phyloP scores from a whole-genome alignment of 2,797 vertebrate genomes.

The Notolepis coatsorum region DNA sequence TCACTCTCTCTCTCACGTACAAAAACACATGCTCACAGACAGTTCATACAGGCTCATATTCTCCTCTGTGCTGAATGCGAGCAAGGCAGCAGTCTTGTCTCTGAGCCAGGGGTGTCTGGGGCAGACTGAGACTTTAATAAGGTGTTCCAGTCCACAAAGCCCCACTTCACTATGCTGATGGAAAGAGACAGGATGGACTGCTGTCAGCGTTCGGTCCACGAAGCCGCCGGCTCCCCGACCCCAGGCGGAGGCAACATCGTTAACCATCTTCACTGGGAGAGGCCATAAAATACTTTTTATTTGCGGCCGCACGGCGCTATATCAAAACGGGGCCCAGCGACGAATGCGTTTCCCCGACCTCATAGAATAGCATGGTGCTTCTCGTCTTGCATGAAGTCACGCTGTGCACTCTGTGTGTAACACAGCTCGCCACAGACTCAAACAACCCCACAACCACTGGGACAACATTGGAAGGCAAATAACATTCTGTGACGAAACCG shows the following conservation, averaged over 20 bases:
- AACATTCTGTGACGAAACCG: background rate
- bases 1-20: too few species aligned
- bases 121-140: slow-evolving; percentile 57
- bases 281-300: too few species aligned
- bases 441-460: background rate
- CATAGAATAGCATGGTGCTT: too few species aligned
- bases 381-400: too few species aligned
- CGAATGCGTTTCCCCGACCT: too few species aligned
- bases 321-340: too few species aligned
- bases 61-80: slow-evolving; percentile 9
- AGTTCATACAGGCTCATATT: slow-evolving; percentile 21
- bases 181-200: slow-evolving; percentile 41
- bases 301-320: too few species aligned
- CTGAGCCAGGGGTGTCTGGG: slow-evolving; percentile 35
- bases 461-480: slow-evolving; percentile 8
- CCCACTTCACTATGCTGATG: slow-evolving; percentile 32
- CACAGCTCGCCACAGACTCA: too few species aligned
- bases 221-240: slow-evolving; percentile 20
- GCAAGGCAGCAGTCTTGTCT: slow-evolving; percentile 25
- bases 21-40: slow-evolving; percentile 13
- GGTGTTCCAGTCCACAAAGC: slow-evolving; percentile 56
- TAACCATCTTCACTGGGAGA: too few species aligned
- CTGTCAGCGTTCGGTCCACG: slow-evolving; percentile 40
- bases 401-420: too few species aligned
- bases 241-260: slow-evolving; percentile 13